These are phyloP conservation scores for Benthosema pterotum DNA, from an alignment of 2,797 vertebrate species.

Conservation along the genomic window DNA sequence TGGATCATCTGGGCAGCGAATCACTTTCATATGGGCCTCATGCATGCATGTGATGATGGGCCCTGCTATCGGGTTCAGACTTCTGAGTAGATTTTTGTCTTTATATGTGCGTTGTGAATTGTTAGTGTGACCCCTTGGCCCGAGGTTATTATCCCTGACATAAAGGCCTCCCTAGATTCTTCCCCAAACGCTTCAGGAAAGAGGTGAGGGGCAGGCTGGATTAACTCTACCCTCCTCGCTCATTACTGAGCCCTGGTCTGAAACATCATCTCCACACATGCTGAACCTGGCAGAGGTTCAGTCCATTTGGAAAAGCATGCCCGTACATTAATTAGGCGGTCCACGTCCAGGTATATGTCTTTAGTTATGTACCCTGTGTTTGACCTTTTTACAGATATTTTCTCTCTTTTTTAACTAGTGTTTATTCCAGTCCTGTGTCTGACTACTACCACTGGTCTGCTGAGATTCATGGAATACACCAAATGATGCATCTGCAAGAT, in stretches of 20 bases:
- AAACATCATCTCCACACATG: conserved; percentile 60
- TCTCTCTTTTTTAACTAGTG: conserved; percentile 27
- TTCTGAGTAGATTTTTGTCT: conserved; percentile 23
- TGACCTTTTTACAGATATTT: conserved; percentile 48
- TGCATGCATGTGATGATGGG: conserved; percentile 3
- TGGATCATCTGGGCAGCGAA: conserved; percentile 27
- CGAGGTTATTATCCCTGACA: conserved; percentile 42
- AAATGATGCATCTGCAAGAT: conserved; percentile 41
- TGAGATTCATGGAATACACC: conserved; percentile 46
- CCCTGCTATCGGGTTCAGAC: conserved; percentile 15
- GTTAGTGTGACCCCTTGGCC: conserved; percentile 42
- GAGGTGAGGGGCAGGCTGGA: conserved; percentile 40
- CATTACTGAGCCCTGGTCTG: conserved; percentile 60
- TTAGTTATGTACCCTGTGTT: conserved; percentile 58
- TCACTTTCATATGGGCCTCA: conserved; percentile 27
- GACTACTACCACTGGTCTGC: conserved; percentile 25
- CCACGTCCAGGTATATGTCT: conserved; percentile 53
- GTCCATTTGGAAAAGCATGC: conserved; percentile 48
- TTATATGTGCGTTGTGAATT: conserved; percentile 37
- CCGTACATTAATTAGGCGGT: conserved; percentile 65
- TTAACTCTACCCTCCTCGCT: conserved; percentile 41
- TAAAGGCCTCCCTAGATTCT: conserved; percentile 42
- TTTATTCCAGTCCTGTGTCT: conserved; percentile 28
- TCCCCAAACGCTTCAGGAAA: conserved; percentile 56
- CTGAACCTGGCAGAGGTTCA: conserved; percentile 62